Conservation (phyloP, 2,113 vertebrate species). For the Hystrix brachyura region DNA sequence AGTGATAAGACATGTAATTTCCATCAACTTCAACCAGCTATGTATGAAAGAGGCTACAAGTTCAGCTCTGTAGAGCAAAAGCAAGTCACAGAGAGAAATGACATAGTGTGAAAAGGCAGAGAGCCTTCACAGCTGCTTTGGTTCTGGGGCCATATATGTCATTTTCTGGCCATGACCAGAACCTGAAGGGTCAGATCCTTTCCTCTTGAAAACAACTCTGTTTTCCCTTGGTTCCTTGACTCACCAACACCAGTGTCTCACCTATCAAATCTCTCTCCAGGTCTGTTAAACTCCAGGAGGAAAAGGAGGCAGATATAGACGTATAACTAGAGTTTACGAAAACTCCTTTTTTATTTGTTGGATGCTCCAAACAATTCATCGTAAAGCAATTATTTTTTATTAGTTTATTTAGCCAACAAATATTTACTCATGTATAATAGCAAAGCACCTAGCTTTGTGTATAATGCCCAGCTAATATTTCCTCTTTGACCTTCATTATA, state of each 20-base stretch:
- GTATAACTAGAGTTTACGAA: not conserved
- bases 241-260: not conserved
- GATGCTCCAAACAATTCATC: not conserved
- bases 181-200: not conserved
- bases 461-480: not conserved
- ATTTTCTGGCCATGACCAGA: not conserved
- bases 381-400: constrained; percentile 3
- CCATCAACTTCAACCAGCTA: constrained; percentile 76
- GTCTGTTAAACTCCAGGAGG: not conserved
- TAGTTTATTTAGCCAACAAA: constrained; percentile 10
- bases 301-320: not conserved
- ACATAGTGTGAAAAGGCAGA: fast-evolving
- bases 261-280: not conserved
- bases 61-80: constrained; percentile 62
- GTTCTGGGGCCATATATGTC: too few species aligned
- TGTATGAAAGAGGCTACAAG: constrained; percentile 67
- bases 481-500: not conserved
- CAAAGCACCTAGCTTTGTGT: not conserved
- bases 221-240: not conserved
- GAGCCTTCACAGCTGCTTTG: not conserved
- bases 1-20: constrained; percentile 82
- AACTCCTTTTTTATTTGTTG: not conserved
- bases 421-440: not conserved
- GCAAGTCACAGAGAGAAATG: not conserved
- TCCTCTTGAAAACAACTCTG: not conserved